A percentile compares a stretch with the other conserved stretches of the same genome.
Evolutionary conservation across 2,888 invertebrate genomes (phyloP).

Genomic region (Heteropelma amictum): DNA sequence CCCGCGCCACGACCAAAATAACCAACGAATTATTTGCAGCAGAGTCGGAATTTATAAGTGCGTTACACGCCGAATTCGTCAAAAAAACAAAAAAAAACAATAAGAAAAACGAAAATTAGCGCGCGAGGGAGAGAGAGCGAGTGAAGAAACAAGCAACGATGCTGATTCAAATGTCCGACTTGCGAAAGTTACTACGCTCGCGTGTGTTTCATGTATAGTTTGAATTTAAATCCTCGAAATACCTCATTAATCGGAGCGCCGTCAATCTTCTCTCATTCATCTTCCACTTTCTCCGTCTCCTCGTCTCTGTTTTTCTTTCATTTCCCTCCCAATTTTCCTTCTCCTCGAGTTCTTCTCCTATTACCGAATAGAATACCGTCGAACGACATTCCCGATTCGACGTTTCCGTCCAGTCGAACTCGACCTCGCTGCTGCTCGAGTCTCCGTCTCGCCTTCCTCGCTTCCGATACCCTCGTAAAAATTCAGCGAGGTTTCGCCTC

Average conservation of each 20-base stretch:
- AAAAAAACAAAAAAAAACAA: background rate
- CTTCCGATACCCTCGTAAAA: background rate
- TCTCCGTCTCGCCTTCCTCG: background rate
- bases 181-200: background rate
- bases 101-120: background rate
- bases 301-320: constrained; percentile 41
- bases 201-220: background rate
- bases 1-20: constrained; percentile 33
- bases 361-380: constrained; percentile 48
- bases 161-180: background rate
- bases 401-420: constrained; percentile 56
- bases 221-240: constrained; percentile 25
- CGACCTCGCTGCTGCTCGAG: constrained; percentile 29
- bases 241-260: constrained; percentile 5
- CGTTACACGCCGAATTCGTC: constrained; percentile 6
- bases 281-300: too few relatives aligned
- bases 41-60: constrained; percentile 35
- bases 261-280: too few relatives aligned
- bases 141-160: too few relatives aligned
- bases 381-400: constrained; percentile 60
- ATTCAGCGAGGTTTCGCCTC: too few relatives aligned
- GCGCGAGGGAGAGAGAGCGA: too few relatives aligned
- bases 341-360: constrained; percentile 36
- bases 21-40: constrained; percentile 37
- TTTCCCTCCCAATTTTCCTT: constrained; percentile 34